Evolutionary conservation across 1,140 invertebrate species (phyloP).

Genomic region (Palaemon carinicauda): DNA sequence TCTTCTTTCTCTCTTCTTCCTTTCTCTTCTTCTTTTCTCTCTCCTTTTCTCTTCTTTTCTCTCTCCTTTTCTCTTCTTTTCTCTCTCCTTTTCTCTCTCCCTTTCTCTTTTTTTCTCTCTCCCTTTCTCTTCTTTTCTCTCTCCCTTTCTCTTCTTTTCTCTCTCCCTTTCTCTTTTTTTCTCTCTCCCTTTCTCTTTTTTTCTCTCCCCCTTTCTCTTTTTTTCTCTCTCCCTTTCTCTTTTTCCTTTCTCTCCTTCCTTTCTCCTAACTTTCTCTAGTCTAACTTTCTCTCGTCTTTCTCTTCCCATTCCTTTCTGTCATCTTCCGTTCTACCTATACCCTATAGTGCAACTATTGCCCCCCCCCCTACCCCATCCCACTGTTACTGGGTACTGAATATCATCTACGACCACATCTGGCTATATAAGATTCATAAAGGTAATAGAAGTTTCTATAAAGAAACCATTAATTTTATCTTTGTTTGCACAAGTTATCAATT

Average conservation of each 20-base stretch:
- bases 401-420: no score
- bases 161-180: neutral
- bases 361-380: no score
- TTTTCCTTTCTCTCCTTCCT: neutral
- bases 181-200: neutral
- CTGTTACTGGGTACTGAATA: no score
- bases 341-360: no score
- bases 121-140: neutral
- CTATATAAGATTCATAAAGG: no score
- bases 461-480: no score
- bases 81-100: neutral
- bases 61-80: neutral
- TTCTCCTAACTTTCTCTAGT: neutral
- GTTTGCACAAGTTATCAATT: no score
- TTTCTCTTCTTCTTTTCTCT: neutral
- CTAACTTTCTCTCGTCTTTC: no score
- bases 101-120: neutral
- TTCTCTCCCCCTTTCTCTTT: neutral
- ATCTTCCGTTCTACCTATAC: no score
- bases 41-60: neutral
- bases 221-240: neutral
- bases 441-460: no score
- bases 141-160: neutral
- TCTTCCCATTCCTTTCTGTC: no score
- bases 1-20: neutral